Percentiles rank a stretch among this genome's conserved stretches.
phyloP scores from a whole-genome alignment of 2,888 invertebrate species.

The Dicycla oo region DNA sequence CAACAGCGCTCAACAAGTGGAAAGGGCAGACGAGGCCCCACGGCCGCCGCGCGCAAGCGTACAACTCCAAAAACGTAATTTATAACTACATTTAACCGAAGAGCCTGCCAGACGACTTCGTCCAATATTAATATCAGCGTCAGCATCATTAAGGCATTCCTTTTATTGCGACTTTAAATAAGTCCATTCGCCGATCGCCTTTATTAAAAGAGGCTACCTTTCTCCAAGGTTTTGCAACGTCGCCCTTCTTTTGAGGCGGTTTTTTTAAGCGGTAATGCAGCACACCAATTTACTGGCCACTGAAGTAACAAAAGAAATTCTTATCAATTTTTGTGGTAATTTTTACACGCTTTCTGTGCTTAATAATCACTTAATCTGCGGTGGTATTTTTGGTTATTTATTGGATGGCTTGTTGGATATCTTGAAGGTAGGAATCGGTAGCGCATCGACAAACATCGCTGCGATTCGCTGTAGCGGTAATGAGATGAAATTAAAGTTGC shows the following conservation, averaged over 20 bases:
- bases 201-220: slow-evolving; percentile 87
- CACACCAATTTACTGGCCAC: slow-evolving; percentile 74
- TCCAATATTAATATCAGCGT: slow-evolving; percentile 87
- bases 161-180: slow-evolving; percentile 90
- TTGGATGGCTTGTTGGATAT: slow-evolving; percentile 68
- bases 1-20: slow-evolving; percentile 63
- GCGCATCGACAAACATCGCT: slow-evolving; percentile 73
- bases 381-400: slow-evolving; percentile 75
- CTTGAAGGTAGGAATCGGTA: slow-evolving; percentile 65
- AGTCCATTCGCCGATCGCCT: slow-evolving; percentile 84
- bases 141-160: slow-evolving; percentile 90
- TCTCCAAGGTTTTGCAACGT: slow-evolving; percentile 87
- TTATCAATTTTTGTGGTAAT: slow-evolving; percentile 79
- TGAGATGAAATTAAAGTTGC: slow-evolving; percentile 73
- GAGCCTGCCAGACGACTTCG: slow-evolving; percentile 79
- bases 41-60: slow-evolving; percentile 45
- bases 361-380: slow-evolving; percentile 84
- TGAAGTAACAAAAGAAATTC: slow-evolving; percentile 80
- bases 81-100: slow-evolving; percentile 87
- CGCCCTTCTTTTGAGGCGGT: slow-evolving; percentile 83
- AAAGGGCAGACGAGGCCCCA: slow-evolving; percentile 61
- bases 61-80: slow-evolving; percentile 85
- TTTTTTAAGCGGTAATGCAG: slow-evolving; percentile 71
- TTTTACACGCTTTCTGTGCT: slow-evolving; percentile 75
- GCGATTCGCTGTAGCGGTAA: slow-evolving; percentile 69